Conservation (phyloP, 2,888 invertebrate genomes). For the Cephonodes hylas region DNA sequence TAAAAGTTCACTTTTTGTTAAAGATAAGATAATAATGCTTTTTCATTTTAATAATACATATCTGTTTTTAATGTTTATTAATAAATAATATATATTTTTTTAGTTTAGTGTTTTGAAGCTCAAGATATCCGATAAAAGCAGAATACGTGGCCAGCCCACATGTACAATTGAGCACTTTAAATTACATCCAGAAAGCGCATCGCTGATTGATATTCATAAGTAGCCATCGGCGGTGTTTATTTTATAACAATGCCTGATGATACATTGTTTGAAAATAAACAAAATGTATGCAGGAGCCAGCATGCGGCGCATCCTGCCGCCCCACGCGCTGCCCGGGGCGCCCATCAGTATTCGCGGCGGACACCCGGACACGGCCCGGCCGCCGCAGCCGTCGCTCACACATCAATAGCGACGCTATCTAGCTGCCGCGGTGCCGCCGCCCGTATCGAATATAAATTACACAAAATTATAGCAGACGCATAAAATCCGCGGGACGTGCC, state of each 20-base stretch:
- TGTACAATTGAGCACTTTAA: not conserved
- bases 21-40: too few species aligned
- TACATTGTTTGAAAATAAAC: conserved; percentile 48
- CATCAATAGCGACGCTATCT: conserved; percentile 72
- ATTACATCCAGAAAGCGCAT: conserved; percentile 10
- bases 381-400: conserved; percentile 41
- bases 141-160: not conserved
- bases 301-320: conserved; percentile 54
- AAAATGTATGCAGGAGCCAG: conserved; percentile 51
- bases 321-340: conserved; percentile 13
- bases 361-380: conserved; percentile 63
- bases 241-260: conserved; percentile 45
- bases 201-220: conserved; percentile 31
- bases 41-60: too few species aligned
- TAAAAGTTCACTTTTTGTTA: too few species aligned
- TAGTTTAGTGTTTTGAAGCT: not conserved
- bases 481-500: conserved; percentile 57
- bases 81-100: not conserved
- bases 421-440: conserved; percentile 45
- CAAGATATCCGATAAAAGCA: not conserved
- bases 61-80: not conserved
- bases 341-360: conserved; percentile 62
- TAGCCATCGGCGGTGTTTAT: conserved; percentile 40
- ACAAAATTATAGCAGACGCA: conserved; percentile 66
- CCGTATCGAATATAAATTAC: conserved; percentile 78